Percentiles rank a stretch among this genome's conserved stretches.
Evolutionary conservation across 2,797 vertebrate species (phyloP).

Genomic region (Discoglossus pictus): DNA sequence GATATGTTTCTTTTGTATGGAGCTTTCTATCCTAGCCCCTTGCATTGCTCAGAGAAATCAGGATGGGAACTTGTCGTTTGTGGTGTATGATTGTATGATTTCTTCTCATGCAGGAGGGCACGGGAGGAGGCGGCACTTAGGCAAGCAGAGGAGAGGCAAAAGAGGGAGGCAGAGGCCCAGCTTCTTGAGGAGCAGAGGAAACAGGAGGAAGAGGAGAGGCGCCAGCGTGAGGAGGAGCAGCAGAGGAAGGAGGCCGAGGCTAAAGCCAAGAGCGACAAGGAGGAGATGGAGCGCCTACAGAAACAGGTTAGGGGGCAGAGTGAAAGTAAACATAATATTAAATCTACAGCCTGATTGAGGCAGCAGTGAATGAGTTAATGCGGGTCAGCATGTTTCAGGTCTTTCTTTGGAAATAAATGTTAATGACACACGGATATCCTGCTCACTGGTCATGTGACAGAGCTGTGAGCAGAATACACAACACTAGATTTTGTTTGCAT

Average conservation of each 20-base stretch:
- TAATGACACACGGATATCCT: slow-evolving; percentile 25
- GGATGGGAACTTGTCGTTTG: too few relatives aligned
- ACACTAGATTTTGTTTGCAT: background rate
- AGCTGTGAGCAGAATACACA: slow-evolving; percentile 11
- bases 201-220: slow-evolving; percentile 70
- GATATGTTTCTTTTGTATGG: too few relatives aligned
- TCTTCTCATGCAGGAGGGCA: slow-evolving; percentile 64
- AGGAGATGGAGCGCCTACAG: slow-evolving; percentile 86
- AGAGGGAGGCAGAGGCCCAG: slow-evolving; percentile 79
- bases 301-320: slow-evolving; percentile 77
- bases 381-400: background rate
- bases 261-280: slow-evolving; percentile 78
- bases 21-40: too few relatives aligned
- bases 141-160: slow-evolving; percentile 78
- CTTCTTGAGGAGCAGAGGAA: slow-evolving; percentile 73
- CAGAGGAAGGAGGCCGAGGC: slow-evolving; percentile 78
- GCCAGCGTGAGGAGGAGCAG: slow-evolving; percentile 68
- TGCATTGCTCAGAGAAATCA: too few relatives aligned
- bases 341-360: background rate
- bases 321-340: too few relatives aligned
- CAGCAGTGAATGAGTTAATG: background rate
- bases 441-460: slow-evolving; percentile 27
- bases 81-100: background rate
- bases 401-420: background rate
- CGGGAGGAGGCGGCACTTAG: slow-evolving; percentile 75